These are phyloP conservation scores for Campoletis raptor DNA, from an alignment of 2,888 invertebrate genomes.

Conservation along the genomic window DNA sequence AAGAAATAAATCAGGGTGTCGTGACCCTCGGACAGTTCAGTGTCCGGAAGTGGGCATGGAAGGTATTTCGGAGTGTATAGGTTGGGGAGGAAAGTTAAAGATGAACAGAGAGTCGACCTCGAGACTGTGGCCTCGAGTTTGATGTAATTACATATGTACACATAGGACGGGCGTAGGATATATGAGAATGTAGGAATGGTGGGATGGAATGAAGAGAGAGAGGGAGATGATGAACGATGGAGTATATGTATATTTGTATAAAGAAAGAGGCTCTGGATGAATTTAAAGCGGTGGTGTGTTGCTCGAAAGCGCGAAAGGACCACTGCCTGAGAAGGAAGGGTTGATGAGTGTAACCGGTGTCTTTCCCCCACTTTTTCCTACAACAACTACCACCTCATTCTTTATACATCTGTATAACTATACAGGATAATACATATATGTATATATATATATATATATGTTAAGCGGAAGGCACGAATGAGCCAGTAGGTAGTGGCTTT, in stretches of 20 bases:
- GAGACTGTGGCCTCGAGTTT: slow-evolving; percentile 41
- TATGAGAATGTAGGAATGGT: slow-evolving; percentile 38
- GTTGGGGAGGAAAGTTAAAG: slow-evolving; percentile 7
- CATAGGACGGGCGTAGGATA: slow-evolving; percentile 52
- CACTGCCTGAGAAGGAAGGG: slow-evolving; percentile 76
- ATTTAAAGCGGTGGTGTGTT: slow-evolving; percentile 52
- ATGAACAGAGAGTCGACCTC: slow-evolving; percentile 52
- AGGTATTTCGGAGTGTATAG: slow-evolving; percentile 1
- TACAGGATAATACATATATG: background rate
- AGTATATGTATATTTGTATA: slow-evolving; percentile 13
- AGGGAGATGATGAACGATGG: slow-evolving; percentile 29
- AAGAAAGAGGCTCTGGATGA: slow-evolving; percentile 55
- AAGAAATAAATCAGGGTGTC: background rate
- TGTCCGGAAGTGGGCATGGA: slow-evolving; percentile 20
- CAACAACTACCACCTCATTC: slow-evolving; percentile 70
- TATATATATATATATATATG: slow-evolving; percentile 17
- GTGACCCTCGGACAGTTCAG: slow-evolving; percentile 2
- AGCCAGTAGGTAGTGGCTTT: slow-evolving; percentile 70
- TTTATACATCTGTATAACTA: slow-evolving; percentile 26
- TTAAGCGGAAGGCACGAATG: slow-evolving; percentile 44
- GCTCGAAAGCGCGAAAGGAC: slow-evolving; percentile 65
- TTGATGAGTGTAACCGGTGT: slow-evolving; percentile 85
- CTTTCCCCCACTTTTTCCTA: slow-evolving; percentile 77
- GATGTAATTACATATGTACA: slow-evolving; percentile 60
- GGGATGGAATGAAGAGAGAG: slow-evolving; percentile 25